Evolutionary conservation across 92 coral and sea anemone genomes (phyloP).

Genomic region (Bergia sp.): DNA sequence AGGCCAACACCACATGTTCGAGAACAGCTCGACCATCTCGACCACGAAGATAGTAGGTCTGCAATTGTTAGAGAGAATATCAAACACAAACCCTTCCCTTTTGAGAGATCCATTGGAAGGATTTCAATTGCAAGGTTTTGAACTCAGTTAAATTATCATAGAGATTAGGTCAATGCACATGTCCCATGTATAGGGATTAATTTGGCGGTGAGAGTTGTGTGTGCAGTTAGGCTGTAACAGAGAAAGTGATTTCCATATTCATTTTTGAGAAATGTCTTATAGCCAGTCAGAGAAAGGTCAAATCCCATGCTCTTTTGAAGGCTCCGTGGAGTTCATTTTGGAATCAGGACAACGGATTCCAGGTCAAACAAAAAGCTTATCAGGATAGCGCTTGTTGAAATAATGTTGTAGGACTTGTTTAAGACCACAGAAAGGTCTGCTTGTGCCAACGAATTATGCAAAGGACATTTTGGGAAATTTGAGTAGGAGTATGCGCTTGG

Average conservation of each 20-base stretch:
- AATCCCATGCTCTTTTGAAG: background rate
- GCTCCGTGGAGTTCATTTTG: background rate
- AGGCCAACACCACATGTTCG: constrained; percentile 53
- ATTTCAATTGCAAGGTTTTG: background rate
- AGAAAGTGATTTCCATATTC: background rate
- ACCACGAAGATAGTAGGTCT: constrained; percentile 49
- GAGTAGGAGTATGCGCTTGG: too few relatives aligned
- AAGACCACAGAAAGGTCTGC: too few relatives aligned
- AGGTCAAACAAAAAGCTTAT: background rate
- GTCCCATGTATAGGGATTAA: too few relatives aligned
- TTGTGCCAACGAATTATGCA: too few relatives aligned
- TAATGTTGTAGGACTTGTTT: too few relatives aligned
- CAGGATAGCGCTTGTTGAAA: too few relatives aligned
- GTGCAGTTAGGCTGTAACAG: background rate
- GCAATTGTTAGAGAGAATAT: background rate
- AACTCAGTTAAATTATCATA: too few relatives aligned
- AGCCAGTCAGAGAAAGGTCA: background rate
- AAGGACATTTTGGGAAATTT: too few relatives aligned
- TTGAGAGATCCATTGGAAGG: background rate
- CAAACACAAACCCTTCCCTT: background rate
- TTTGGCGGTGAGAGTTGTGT: background rate
- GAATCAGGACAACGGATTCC: background rate
- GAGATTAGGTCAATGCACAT: too few relatives aligned
- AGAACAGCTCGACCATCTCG: constrained; percentile 58
- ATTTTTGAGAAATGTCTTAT: too few relatives aligned